phyloP scores from a whole-genome alignment of 1,140 invertebrate genomes.

The Ips nitidus region DNA sequence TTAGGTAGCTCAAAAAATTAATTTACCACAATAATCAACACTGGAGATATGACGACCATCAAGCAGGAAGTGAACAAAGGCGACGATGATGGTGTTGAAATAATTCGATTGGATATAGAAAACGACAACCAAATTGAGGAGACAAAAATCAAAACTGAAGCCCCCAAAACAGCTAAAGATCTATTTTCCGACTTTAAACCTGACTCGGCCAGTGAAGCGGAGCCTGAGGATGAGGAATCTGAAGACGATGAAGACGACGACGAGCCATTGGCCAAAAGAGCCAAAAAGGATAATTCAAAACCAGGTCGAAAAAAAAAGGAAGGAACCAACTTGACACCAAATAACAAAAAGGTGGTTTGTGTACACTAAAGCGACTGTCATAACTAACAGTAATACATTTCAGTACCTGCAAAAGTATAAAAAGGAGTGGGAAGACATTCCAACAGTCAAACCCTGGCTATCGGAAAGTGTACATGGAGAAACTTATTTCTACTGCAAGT shows the following conservation, averaged over 20 bases:
- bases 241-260: conserved; percentile 37
- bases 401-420: conserved; percentile 47
- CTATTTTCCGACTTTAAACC: conserved; percentile 41
- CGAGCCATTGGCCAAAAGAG: conserved; percentile 37
- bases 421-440: conserved; percentile 47
- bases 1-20: not conserved
- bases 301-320: conserved; percentile 23
- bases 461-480: conserved; percentile 45
- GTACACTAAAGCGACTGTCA: not conserved
- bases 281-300: conserved; percentile 33
- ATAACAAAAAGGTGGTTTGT: conserved; percentile 27
- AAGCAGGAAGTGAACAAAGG: conserved; percentile 21
- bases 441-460: conserved; percentile 45
- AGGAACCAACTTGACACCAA: conserved; percentile 7
- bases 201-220: conserved; percentile 37
- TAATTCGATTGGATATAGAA: conserved; percentile 32
- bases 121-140: conserved; percentile 20
- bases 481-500: conserved; percentile 48
- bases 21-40: not conserved
- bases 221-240: conserved; percentile 23
- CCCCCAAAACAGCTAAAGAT: conserved; percentile 41
- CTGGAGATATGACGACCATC: conserved; percentile 10
- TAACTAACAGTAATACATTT: conserved; percentile 3
- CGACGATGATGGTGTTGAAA: conserved; percentile 28
- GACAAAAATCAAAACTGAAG: conserved; percentile 24